phyloP scores from a whole-genome alignment of 37 sponge, comb jelly and placozoan genomes.

The Aphrocallistes beatrix region DNA sequence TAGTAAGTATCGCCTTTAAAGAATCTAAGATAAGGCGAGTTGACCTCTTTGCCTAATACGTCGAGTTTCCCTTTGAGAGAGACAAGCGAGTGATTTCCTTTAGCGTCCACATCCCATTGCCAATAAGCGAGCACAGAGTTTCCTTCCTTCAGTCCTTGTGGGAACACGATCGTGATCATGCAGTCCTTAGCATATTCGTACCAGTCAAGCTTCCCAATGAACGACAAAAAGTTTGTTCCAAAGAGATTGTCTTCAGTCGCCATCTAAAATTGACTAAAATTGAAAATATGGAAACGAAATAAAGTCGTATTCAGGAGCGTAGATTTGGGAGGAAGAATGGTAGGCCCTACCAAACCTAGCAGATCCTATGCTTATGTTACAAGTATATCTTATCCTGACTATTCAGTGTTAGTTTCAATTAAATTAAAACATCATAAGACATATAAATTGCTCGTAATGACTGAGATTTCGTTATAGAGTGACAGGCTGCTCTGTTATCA shows the following conservation, averaged over 20 bases:
- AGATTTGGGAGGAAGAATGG: no score
- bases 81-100: neutral
- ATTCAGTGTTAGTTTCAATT: no score
- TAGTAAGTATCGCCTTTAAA: neutral
- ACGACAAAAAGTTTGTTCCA: neutral
- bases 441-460: no score
- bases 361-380: no score
- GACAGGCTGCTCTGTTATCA: neutral
- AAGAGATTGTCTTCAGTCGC: neutral
- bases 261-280: neutral
- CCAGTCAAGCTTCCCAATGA: neutral
- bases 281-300: no score
- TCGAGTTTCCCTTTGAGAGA: neutral
- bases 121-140: neutral
- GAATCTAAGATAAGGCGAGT: neutral
- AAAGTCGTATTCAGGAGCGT: no score
- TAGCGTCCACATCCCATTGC: neutral
- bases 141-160: neutral
- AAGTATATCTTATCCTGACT: no score
- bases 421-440: no score
- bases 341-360: no score
- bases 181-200: neutral
- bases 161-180: neutral
- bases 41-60: neutral
- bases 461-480: neutral